A percentile compares a stretch with the other conserved stretches of the same genome.
Evolutionary conservation across 2,797 vertebrate species (phyloP).

Genomic region (Hypotaenidia philippensis): DNA sequence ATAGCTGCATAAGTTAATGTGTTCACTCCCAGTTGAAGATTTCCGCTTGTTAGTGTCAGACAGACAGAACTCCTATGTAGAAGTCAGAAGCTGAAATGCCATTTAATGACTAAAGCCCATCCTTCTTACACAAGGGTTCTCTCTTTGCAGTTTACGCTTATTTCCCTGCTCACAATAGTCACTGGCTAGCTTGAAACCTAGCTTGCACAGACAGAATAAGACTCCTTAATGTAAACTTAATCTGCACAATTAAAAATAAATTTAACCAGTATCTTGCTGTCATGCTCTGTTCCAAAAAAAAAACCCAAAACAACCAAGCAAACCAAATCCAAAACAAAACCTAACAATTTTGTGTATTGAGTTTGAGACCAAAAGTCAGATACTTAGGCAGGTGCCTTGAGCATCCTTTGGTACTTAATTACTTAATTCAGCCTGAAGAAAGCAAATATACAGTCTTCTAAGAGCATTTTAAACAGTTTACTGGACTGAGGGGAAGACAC

Average conservation of each 20-base stretch:
- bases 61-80: background rate
- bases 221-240: background rate
- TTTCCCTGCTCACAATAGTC: background rate
- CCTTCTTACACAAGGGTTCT: background rate
- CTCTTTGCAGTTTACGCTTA: accelerated
- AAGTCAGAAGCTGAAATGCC: background rate
- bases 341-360: background rate
- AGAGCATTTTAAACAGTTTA: background rate
- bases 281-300: background rate
- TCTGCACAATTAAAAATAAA: background rate
- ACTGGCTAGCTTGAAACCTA: background rate
- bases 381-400: background rate
- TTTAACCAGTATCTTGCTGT: background rate
- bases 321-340: background rate
- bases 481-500: background rate
- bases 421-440: background rate
- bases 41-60: background rate
- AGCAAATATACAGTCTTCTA: background rate
- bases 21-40: background rate
- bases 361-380: background rate
- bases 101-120: background rate
- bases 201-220: background rate
- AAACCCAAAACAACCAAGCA: background rate
- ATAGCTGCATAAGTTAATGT: background rate
- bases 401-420: background rate